phyloP scores from a whole-genome alignment of 2,797 vertebrate genomes.

The Melanotaenia parkinsoni region DNA sequence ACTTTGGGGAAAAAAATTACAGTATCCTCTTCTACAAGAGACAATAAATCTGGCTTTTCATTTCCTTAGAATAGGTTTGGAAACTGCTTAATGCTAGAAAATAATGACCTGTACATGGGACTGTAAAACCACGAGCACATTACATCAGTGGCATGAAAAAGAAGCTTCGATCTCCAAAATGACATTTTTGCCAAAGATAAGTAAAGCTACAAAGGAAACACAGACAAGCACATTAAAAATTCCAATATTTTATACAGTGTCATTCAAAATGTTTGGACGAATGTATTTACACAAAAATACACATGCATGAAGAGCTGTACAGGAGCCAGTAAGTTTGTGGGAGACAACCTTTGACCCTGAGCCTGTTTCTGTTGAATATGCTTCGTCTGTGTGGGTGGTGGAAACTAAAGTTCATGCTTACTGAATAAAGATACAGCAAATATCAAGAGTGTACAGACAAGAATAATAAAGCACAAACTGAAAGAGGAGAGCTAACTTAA shows the following conservation, averaged over 20 bases:
- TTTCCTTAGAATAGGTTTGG: not conserved
- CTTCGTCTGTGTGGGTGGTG: slow-evolving; percentile 22
- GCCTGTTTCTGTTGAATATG: slow-evolving; percentile 2
- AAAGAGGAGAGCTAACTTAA: slow-evolving; percentile 34
- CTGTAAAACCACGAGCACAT: no score
- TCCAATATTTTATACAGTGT: no score
- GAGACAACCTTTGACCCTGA: slow-evolving; percentile 1
- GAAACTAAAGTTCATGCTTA: slow-evolving; percentile 33
- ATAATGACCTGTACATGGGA: no score
- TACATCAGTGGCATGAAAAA: no score
- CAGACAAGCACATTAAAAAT: no score
- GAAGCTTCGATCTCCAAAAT: no score
- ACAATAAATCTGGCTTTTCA: not conserved
- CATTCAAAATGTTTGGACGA: not conserved
- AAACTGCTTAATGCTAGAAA: not conserved
- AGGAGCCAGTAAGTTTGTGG: not conserved
- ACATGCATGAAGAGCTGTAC: not conserved
- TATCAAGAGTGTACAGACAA: slow-evolving; percentile 8
- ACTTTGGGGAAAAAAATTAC: not conserved
- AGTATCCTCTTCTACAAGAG: not conserved
- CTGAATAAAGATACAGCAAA: slow-evolving; percentile 48
- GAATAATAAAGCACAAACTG: slow-evolving; percentile 30
- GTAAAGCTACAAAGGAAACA: no score
- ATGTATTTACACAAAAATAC: not conserved
- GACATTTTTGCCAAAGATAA: no score